Conservation (phyloP, 23 tunicate genomes). For the Trididemnum nubilum region DNA sequence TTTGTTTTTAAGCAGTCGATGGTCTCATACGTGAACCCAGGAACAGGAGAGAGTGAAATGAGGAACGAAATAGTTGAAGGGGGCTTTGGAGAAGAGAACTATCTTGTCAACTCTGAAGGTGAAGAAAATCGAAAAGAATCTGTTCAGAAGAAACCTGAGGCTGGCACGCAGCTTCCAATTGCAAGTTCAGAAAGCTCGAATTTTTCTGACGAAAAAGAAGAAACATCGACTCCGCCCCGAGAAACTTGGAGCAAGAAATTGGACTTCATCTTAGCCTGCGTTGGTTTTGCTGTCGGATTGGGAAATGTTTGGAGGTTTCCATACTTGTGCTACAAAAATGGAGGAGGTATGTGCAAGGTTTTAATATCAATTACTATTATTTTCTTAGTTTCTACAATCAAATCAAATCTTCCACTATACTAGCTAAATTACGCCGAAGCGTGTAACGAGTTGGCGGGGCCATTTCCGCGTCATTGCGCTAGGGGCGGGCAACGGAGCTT, state of each 20-base stretch:
- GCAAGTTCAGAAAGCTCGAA: not conserved
- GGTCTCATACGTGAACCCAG: slow-evolving; percentile 11
- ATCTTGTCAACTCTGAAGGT: not conserved
- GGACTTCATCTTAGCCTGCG: slow-evolving; percentile 90
- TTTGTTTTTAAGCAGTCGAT: too few species aligned
- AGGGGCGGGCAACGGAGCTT: too few species aligned
- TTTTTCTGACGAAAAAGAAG: not conserved
- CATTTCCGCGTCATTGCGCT: too few species aligned
- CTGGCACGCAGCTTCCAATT: not conserved
- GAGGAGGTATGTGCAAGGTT: slow-evolving; percentile 75
- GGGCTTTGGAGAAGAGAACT: not conserved
- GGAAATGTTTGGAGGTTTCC: slow-evolving; percentile 99
- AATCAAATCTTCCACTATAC: too few species aligned
- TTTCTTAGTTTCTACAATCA: too few species aligned
- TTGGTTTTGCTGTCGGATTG: slow-evolving; percentile 93
- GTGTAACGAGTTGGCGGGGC: too few species aligned
- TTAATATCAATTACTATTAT: not conserved
- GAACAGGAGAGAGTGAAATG: slow-evolving; percentile 28
- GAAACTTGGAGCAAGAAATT: slow-evolving; percentile 87
- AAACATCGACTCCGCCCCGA: slow-evolving; percentile 30
- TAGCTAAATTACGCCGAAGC: too few species aligned
- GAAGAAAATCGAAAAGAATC: not conserved
- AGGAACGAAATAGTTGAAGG: not conserved
- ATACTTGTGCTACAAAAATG: slow-evolving; percentile 95
- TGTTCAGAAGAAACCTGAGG: too few species aligned